phyloP scores from a whole-genome alignment of 2,888 invertebrate species.

The Andrena chrysosceles region DNA sequence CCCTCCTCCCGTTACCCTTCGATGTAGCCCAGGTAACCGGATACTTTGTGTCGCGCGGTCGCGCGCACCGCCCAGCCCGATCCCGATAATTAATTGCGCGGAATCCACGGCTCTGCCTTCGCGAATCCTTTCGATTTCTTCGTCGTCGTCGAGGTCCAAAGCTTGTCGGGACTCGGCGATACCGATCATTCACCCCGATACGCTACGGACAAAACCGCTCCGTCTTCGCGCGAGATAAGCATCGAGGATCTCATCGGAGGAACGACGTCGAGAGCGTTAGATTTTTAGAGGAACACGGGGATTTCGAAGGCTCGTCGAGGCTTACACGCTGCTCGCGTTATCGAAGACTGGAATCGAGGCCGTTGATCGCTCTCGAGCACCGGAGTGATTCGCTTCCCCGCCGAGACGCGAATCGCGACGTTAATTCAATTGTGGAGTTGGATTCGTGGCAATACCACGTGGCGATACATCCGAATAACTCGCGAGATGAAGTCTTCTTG shows the following conservation, averaged over 20 bases:
- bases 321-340: constrained; percentile 8
- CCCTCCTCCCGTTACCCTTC: constrained; percentile 40
- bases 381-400: neutral
- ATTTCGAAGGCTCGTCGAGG: constrained; percentile 27
- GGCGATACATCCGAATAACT: neutral
- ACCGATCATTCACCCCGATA: constrained; percentile 57
- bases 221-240: constrained; percentile 46
- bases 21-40: constrained; percentile 74
- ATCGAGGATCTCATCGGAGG: constrained; percentile 33
- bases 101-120: constrained; percentile 71
- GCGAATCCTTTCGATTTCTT: constrained; percentile 64
- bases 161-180: constrained; percentile 33
- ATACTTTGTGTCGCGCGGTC: constrained; percentile 76
- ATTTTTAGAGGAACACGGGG: constrained; percentile 43
- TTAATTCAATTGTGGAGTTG: constrained; percentile 16
- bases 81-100: constrained; percentile 79
- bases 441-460: neutral
- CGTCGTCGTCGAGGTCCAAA: constrained; percentile 13
- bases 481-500: constrained; percentile 25
- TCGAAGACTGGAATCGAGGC: constrained; percentile 20
- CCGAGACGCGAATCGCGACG: neutral
- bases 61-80: constrained; percentile 63
- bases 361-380: constrained; percentile 6
- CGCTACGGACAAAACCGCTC: constrained; percentile 43
- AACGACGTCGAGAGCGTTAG: constrained; percentile 4